phyloP scores from a whole-genome alignment of 2,888 invertebrate species.

The Pammene aurita region DNA sequence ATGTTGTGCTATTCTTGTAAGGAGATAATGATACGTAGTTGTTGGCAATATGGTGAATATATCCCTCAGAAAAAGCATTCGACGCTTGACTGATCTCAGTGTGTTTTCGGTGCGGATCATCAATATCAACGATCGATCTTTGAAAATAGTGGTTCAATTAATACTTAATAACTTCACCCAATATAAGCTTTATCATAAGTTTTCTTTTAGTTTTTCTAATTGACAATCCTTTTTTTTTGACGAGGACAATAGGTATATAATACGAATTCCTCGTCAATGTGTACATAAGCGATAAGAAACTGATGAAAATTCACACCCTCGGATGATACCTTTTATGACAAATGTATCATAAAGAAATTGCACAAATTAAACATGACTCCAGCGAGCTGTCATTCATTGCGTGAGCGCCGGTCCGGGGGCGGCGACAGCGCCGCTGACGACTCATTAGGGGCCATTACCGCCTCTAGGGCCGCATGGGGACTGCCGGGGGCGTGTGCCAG shows the following conservation, averaged over 20 bases:
- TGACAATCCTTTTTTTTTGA: too few relatives aligned
- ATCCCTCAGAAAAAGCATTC: too few relatives aligned
- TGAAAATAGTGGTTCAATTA: too few relatives aligned
- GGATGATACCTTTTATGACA: neutral
- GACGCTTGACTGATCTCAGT: too few relatives aligned
- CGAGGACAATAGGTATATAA: too few relatives aligned
- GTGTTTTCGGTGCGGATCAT: too few relatives aligned
- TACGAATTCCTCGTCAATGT: too few relatives aligned
- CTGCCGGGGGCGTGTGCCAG: constrained; percentile 29
- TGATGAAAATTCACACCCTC: neutral
- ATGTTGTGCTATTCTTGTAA: constrained; percentile 32
- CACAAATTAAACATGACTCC: constrained; percentile 43
- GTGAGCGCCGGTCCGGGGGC: constrained; percentile 46
- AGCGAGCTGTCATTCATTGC: constrained; percentile 43
- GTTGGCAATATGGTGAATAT: neutral
- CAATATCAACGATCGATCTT: too few relatives aligned
- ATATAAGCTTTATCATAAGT: too few relatives aligned
- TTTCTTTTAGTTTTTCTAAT: too few relatives aligned
- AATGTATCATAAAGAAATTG: constrained; percentile 34
- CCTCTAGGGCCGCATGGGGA: constrained; percentile 44
- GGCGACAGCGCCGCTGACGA: constrained; percentile 65
- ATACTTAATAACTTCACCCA: too few relatives aligned
- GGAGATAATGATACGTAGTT: neutral
- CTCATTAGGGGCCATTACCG: constrained; percentile 65
- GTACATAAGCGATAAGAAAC: too few relatives aligned